Base-by-base conservation (phyloP, 2,113 vertebrate species). In the Uropsilus gracilis region DNA sequence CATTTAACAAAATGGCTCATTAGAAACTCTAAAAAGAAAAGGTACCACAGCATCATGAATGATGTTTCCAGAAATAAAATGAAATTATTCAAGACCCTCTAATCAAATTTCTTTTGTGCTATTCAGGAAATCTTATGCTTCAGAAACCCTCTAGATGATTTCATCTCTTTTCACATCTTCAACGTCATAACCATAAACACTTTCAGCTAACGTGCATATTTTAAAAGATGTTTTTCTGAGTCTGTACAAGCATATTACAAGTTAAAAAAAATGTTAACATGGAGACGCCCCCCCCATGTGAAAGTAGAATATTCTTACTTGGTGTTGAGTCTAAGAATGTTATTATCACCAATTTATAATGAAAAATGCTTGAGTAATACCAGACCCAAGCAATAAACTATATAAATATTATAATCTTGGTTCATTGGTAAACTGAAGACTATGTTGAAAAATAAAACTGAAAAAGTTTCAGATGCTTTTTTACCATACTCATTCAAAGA, bases 41-140 rank as follows among this genome's bases (percentile, higher is more conserved):
- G 76, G 6, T 39, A 22, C 32, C 34, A 13, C 28, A 55, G 78
- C 26, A 86, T 34, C 6, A 13, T 50, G 48, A 94, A 17, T n/a
- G 24, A 95, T 84, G 69, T 71, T 84, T 94, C 68, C 94, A 87
- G 76, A 84, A 95, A 83, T 39, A 71, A 87, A 81, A 89, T 26
- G 82, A 68, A 95, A 42, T 80, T 69, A 81, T 57, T 24, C 14
- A 46, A 57, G 73, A 34, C 14, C 16, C n/a, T 32, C 1, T 78
- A 66, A 85, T 59, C 88, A 71, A 64, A 39, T 37, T 39, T 66
- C 32, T 18, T 61, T 76, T 68, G n/a, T 90, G 61, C 88, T 82
- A 64, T 30, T 57, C 48, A 61, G 73, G 55, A 84, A 88, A 46
- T 57, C 28, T 34, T 26, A 53, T 57, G 28, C 5, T 86, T 75